Conservation (phyloP, 2,797 vertebrate genomes). For the Clarias laeviceps region DNA sequence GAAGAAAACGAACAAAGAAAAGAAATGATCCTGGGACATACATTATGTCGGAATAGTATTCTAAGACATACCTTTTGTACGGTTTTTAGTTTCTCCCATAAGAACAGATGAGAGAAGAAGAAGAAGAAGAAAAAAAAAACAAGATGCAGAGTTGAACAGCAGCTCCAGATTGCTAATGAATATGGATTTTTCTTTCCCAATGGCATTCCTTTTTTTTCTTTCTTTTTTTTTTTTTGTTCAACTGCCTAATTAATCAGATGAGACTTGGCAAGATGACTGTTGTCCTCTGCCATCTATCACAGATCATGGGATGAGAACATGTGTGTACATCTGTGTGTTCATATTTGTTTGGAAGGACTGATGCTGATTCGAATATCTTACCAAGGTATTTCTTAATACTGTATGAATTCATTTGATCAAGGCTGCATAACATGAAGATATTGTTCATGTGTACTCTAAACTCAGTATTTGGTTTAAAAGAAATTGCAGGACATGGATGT, state of each 20-base stretch:
- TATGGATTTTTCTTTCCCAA: conserved; percentile 31
- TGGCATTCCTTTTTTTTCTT: background rate
- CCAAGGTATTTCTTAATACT: background rate
- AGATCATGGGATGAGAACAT: conserved; percentile 9
- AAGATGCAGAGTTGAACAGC: background rate
- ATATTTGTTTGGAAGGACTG: background rate
- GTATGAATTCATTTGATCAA: background rate
- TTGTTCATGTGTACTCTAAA: background rate
- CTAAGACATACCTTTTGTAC: background rate
- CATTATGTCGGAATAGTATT: conserved; percentile 35
- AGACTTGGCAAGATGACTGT: background rate
- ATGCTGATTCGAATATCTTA: background rate
- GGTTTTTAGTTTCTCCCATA: conserved; percentile 11
- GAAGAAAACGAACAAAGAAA: conserved; percentile 60
- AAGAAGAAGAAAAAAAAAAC: background rate
- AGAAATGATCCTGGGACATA: background rate
- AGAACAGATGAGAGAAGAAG: background rate
- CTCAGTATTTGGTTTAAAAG: background rate
- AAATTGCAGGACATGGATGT: background rate
- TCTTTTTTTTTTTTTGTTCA: background rate
- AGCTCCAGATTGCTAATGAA: conserved; percentile 42
- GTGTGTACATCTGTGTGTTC: background rate
- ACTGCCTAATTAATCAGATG: conserved; percentile 38
- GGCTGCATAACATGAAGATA: background rate
- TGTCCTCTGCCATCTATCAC: conserved; percentile 12